Evolutionary conservation across 2,888 invertebrate species (phyloP).

Genomic region (Yponomeuta evonymella): DNA sequence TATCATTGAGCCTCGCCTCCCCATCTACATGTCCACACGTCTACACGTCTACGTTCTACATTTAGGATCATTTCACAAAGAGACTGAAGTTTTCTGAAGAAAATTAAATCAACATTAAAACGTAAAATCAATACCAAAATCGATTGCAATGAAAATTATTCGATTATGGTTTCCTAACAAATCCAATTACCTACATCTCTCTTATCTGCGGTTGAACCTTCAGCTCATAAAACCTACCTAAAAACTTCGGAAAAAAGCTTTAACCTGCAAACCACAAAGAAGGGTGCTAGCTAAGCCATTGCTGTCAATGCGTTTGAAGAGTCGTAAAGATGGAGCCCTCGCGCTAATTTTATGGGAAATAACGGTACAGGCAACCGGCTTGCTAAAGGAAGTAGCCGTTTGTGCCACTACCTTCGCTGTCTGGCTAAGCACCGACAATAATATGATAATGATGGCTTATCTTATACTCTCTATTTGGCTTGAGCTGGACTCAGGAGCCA

Average conservation of each 20-base stretch:
- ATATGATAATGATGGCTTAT: not conserved
- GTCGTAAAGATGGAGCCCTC: constrained; percentile 4
- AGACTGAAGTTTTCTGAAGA: no score
- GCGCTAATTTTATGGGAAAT: constrained; percentile 25
- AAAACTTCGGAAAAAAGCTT: not conserved
- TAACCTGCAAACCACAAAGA: not conserved
- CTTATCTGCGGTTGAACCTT: not conserved
- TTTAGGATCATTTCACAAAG: no score
- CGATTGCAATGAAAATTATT: no score
- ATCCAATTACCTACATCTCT: no score
- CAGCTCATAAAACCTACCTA: not conserved
- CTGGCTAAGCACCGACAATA: constrained; percentile 18
- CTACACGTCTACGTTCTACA: no score
- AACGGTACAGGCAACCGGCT: constrained; percentile 44
- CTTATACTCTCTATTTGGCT: not conserved
- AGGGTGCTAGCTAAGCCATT: not conserved
- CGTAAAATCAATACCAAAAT: no score
- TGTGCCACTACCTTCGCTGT: constrained; percentile 36
- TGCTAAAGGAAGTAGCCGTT: constrained; percentile 43
- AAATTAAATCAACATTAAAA: no score
- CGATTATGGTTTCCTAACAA: no score
- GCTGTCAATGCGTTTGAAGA: not conserved
- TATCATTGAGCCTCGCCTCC: no score
- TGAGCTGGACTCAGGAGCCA: no score
- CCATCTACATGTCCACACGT: no score